These are phyloP conservation scores for Andrena dorsata DNA, from an alignment of 2,888 invertebrate species.

Conservation along the genomic window DNA sequence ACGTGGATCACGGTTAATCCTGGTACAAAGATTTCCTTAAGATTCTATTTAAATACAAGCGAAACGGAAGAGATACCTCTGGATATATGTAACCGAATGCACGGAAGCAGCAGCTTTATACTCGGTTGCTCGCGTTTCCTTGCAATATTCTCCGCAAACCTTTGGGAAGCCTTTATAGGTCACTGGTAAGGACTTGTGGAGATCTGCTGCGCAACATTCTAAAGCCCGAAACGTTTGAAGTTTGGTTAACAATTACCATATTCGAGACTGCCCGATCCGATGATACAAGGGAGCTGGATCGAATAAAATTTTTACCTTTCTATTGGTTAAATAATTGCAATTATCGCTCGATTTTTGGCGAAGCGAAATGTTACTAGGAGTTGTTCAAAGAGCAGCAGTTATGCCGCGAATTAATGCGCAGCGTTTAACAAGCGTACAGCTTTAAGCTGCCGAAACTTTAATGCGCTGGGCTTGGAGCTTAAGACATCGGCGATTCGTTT, in stretches of 20 bases:
- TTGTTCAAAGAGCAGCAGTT: constrained; percentile 39
- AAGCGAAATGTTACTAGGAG: constrained; percentile 16
- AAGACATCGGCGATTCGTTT: constrained; percentile 62
- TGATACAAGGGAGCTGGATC: constrained; percentile 18
- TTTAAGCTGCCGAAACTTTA: constrained; percentile 59
- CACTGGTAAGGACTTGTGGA: constrained; percentile 54
- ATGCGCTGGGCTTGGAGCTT: constrained; percentile 44
- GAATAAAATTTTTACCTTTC: constrained; percentile 13
- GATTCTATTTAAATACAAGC: constrained; percentile 18
- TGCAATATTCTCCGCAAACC: constrained; percentile 60
- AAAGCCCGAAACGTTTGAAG: constrained; percentile 67
- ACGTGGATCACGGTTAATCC: constrained; percentile 38
- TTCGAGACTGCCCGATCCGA: constrained; percentile 35
- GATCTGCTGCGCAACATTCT: constrained; percentile 66
- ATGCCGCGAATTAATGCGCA: constrained; percentile 39
- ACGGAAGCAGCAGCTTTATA: constrained; percentile 46
- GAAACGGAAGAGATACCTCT: not conserved
- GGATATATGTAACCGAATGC: constrained; percentile 33
- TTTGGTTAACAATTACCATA: constrained; percentile 69
- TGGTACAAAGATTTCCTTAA: constrained; percentile 42
- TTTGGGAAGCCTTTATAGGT: constrained; percentile 70
- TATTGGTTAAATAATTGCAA: constrained; percentile 47
- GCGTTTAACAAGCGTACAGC: constrained; percentile 56
- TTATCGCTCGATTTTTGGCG: constrained; percentile 37
- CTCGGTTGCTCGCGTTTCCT: constrained; percentile 24